Conservation (phyloP, 2,888 invertebrate genomes). For the Aphodius sticticus region DNA sequence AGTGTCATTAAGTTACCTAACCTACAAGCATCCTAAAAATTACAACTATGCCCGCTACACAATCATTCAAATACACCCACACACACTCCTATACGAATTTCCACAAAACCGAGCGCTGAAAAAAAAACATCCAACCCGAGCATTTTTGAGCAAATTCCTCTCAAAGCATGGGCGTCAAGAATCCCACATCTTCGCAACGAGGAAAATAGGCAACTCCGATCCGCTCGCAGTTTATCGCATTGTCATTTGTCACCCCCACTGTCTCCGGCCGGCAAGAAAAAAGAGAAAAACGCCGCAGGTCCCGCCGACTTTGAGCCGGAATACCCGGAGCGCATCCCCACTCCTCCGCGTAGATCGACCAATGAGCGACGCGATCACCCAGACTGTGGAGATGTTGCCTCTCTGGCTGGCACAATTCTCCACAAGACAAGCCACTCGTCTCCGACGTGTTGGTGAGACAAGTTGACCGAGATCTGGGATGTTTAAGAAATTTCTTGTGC, state of each 20-base stretch:
- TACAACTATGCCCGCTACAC: no score
- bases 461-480: neutral
- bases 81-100: no score
- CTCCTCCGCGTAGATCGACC: constrained; percentile 5
- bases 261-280: constrained; percentile 7
- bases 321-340: neutral
- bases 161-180: no score
- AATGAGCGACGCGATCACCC: neutral
- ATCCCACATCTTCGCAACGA: constrained; percentile 8
- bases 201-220: neutral
- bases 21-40: no score
- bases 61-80: no score
- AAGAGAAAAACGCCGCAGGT: constrained; percentile 7
- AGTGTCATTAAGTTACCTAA: no score
- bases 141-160: no score
- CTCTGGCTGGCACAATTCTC: neutral
- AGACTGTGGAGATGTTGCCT: constrained; percentile 15
- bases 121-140: no score
- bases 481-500: neutral
- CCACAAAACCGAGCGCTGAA: no score
- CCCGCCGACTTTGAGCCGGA: neutral
- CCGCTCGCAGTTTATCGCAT: neutral
- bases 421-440: neutral
- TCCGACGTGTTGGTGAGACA: neutral
- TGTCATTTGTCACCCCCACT: constrained; percentile 23